A percentile compares a stretch with the other conserved stretches of the same genome.
Evolutionary conservation across 2,888 invertebrate species (phyloP).

Genomic region (Hecatera dysodea): DNA sequence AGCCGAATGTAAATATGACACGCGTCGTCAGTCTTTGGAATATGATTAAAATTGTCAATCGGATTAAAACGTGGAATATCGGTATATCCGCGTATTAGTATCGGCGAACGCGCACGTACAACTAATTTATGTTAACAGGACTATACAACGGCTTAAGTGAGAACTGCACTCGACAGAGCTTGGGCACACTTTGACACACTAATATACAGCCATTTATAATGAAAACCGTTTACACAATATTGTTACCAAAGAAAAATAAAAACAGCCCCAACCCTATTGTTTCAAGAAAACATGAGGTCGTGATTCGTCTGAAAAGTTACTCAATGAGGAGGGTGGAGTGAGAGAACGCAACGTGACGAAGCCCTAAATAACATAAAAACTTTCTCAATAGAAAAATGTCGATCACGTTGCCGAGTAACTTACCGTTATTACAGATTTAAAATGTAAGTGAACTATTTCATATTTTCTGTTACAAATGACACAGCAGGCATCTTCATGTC

Average conservation of each 20-base stretch:
- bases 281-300: neutral
- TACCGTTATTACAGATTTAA: neutral
- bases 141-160: neutral
- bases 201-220: neutral
- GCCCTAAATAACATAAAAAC: neutral
- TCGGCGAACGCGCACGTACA: slow-evolving; percentile 12
- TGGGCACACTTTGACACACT: too few relatives aligned
- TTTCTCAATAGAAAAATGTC: neutral
- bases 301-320: neutral
- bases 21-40: slow-evolving; percentile 13
- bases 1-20: slow-evolving; percentile 13
- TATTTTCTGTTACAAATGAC: neutral
- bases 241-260: neutral
- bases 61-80: slow-evolving; percentile 24
- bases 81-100: slow-evolving; percentile 4
- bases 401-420: neutral
- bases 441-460: neutral
- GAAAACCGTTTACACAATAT: neutral
- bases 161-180: neutral
- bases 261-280: neutral
- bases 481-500: neutral
- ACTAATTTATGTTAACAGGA: neutral
- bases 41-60: slow-evolving; percentile 33
- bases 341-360: neutral
- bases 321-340: neutral